Base-by-base conservation (phyloP, 2,888 invertebrate species). In the Pseudoips prasinana region DNA sequence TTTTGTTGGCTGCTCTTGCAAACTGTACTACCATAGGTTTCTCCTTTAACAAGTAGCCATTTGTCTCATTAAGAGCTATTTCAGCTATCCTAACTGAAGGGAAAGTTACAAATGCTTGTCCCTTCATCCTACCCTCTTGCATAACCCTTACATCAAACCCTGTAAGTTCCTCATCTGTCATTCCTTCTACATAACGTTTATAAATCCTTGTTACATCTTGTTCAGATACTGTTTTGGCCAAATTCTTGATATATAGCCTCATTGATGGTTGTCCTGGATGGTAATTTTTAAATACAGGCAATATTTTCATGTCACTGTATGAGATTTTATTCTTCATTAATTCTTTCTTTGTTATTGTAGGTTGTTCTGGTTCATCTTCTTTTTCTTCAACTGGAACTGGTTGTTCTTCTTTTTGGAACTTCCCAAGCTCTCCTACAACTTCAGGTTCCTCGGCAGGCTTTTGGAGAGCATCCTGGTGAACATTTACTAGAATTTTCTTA, bases 111-210 rank as follows among this genome's bases (percentile, higher is more conserved):
- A 98, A 98, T 0, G 96, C 97, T 80, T 98, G 98, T 0, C 98
- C 98, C 78, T 97, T 98, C 98, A 98, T 98, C 64, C 96, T 91
- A 0, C 98, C 98, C 75, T 96, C 96, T 67, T 96, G 95, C 97
- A 98, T 96, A 7, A 97, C 90, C 55, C 95, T 90, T 2, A 98
- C 92, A 73, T 92, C 91, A 75, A 92, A 91, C 25, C 86, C 85
- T 40, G 83, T 83, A 6, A 80, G 71, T 29, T 89, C 82, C 26
- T 85, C 78, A 36, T 77, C 77, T 10, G 75, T 59, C 31, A 80
- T 58, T 23, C 73, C 64, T 39, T 82, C 66, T 1, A 86, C 68
- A 64, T 94, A 97, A 30, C 93, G 89, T 39, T 91, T 92, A 70
- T 93, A 98, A 46, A 98, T 93, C 49, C 91, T 91, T 54, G 92